These are phyloP conservation scores for Ceratothoa steindachneri DNA, from an alignment of 2,888 invertebrate genomes.

Conservation along the genomic window DNA sequence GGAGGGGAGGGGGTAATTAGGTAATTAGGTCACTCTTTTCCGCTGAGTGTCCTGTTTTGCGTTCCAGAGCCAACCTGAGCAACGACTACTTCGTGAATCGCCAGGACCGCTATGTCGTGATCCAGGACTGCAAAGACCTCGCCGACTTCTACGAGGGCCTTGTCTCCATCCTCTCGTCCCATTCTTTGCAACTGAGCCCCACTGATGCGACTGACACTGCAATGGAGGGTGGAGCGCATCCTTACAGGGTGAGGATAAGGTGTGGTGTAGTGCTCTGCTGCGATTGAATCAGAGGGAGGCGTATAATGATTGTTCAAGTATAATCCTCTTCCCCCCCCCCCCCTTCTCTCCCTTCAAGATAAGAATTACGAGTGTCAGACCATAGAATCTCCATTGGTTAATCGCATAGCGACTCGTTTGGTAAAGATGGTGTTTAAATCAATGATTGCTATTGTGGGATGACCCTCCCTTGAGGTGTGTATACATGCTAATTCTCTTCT, in stretches of 20 bases:
- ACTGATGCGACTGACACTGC: slow-evolving; percentile 51
- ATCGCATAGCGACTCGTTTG: too few relatives aligned
- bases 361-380: background rate
- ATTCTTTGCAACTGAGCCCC: slow-evolving; percentile 61
- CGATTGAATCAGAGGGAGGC: too few relatives aligned
- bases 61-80: slow-evolving; percentile 82
- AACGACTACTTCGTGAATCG: slow-evolving; percentile 94
- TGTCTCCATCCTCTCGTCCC: slow-evolving; percentile 63
- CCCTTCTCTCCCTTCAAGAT: background rate
- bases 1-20: too few relatives aligned
- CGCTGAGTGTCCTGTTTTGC: too few relatives aligned
- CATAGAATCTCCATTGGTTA: too few relatives aligned
- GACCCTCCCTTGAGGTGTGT: too few relatives aligned
- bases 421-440: too few relatives aligned
- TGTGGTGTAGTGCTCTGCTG: too few relatives aligned
- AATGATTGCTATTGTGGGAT: too few relatives aligned
- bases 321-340: background rate
- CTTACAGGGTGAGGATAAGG: slow-evolving; percentile 30
- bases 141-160: slow-evolving; percentile 78
- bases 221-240: slow-evolving; percentile 13
- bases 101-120: slow-evolving; percentile 90
- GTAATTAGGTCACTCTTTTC: too few relatives aligned
- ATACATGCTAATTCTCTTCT: too few relatives aligned
- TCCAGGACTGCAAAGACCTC: slow-evolving; percentile 69
- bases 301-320: too few relatives aligned